Base-by-base conservation (phyloP, 2,888 invertebrate species). In the Ephialtes manifestator region DNA sequence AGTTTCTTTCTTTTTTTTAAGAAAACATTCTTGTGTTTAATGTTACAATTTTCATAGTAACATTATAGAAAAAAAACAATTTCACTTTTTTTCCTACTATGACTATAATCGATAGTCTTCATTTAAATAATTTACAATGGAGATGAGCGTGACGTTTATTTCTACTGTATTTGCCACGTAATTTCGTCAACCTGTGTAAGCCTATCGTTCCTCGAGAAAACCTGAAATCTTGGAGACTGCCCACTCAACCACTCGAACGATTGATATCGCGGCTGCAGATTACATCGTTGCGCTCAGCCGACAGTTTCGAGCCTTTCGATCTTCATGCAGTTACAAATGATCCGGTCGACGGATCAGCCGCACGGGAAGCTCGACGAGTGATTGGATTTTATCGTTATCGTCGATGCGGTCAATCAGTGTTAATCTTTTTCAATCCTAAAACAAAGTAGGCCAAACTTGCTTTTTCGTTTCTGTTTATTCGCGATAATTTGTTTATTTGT, bases 251-350 rank as follows among this genome's bases (percentile, higher is more conserved):
- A 65, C 43, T 39, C 28, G 18, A 13, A 18, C 65, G 65, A 65
- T 65, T 65, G 43, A 65, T 65, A 65, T 65, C 43, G 39, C 65
- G 18, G 65, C 65, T 65, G 39, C 35, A 39, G 20, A 65, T 43
- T 18, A 39, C 65, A 39, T 51, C 20, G 65, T 20, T 11, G 35
- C 43, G 39, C 35, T 39, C 20, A 65, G 11, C 20, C 35, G 65
- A 43, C n/a, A 28, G 31, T 39, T 58, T 35, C 39, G 13, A n/a
- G 8, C 65, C 65, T 65, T 13, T 39, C 65, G 63, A 58, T 58
- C 24, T 15, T 72, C 55, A 18, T 58, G 48, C 74, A 63, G 74
- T 75, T n/a, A 63, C 48, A n/a, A 75, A 63, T 31, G 60, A 48
- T 63, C 35, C 74, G 74, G 20, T 20, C 20, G 18, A 48, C 63